Conservation (phyloP, 2,797 vertebrate species). For the Loriculus beryllinus region DNA sequence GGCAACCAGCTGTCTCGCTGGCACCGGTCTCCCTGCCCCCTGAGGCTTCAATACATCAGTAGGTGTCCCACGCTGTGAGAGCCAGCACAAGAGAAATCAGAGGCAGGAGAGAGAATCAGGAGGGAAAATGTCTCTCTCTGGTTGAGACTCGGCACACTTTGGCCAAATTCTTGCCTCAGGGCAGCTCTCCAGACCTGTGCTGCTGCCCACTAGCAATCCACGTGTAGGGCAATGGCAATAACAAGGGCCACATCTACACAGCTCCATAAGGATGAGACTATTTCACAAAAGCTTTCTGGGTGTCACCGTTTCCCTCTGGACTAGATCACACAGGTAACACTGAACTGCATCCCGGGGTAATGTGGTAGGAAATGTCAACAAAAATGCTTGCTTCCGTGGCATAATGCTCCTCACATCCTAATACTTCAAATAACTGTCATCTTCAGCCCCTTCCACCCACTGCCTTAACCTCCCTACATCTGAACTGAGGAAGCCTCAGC, state of each 20-base stretch:
- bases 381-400: background rate
- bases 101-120: background rate
- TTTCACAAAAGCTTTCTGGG: background rate
- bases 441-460: conserved; percentile 1
- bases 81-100: background rate
- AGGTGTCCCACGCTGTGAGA: background rate
- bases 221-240: background rate
- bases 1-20: conserved; percentile 36
- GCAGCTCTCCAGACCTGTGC: background rate
- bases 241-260: accelerated
- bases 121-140: background rate
- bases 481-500: background rate
- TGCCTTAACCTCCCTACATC: background rate
- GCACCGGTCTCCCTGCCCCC: conserved; percentile 7
- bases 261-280: background rate
- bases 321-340: background rate
- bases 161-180: background rate
- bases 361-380: background rate
- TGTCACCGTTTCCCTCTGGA: accelerated
- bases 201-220: background rate
- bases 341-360: accelerated
- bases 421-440: background rate
- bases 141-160: background rate
- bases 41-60: background rate
- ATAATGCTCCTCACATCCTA: background rate